Base-by-base conservation (phyloP, 2,797 vertebrate genomes). In the Cynodonichthys magdalenae region DNA sequence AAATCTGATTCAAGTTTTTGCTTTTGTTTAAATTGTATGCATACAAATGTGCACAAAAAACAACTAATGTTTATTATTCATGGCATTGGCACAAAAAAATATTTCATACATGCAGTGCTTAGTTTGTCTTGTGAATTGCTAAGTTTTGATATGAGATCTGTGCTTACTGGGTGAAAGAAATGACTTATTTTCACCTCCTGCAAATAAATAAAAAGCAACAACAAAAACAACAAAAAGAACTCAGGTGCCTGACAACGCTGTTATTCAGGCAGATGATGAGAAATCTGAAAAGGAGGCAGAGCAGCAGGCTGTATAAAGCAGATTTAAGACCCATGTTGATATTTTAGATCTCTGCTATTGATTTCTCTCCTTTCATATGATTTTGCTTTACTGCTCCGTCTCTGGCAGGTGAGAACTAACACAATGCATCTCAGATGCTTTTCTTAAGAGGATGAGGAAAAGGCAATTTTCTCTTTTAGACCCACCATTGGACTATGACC, bases 381-480 rank as follows among this genome's bases (percentile, higher is more conserved):
- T 70, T 81, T 83, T 80, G 67, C 72, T 67, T 53, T 67, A 48
- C 29, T n/a, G 52, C 18, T 71, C 53, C 39, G 15, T 67, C 68
- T 70, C 34, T 80, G 56, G 72, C 48, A 78, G 61, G 57, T 62
- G 36, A 79, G 53, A 66, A 73, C 46, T 60, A 68, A 57, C 58
- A 55, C 51, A 29, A 65, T 68, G 54, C 59, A 71, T 86, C 74
- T 82, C 45, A 53, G 64, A 59, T 74, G 31, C 27, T 74, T 70
- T 78, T 47, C 70, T 19, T 10, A 28, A 46, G 74, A 73, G 44
- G 5, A 3, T 8, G 72, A 52, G 57, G 54, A 60, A 74, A 83
- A 80, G 73, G 62, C 61, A 54, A 79, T 87, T 85, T 47, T 78
- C 63, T 71, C 66, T 63, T 69, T 50, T 62, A 66, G 63, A 77